A percentile compares a stretch with the other conserved stretches of the same genome.
These are phyloP conservation scores for Pardosa pseudoannulata DNA, from an alignment of 2,888 invertebrate genomes.

Conservation along the genomic window DNA sequence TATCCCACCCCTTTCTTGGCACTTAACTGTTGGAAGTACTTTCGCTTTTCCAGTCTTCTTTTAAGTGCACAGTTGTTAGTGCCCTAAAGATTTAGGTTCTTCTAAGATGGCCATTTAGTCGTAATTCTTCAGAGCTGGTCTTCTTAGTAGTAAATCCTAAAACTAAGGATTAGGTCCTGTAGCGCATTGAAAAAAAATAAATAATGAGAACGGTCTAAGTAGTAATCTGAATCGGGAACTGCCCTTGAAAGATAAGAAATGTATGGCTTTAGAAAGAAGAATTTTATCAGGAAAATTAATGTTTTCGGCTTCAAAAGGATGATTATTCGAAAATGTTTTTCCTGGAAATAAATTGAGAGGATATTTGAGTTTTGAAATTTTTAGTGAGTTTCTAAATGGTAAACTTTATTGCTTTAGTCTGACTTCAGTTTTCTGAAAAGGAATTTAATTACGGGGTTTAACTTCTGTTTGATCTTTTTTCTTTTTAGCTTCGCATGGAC, in stretches of 20 bases:
- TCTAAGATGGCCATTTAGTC: slow-evolving; percentile 58
- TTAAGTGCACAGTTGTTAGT: slow-evolving; percentile 62
- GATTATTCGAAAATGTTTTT: slow-evolving; percentile 14
- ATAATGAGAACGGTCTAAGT: slow-evolving; percentile 24
- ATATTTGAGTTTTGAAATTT: background rate
- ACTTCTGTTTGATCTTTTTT: no score
- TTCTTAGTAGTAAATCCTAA: slow-evolving; percentile 37
- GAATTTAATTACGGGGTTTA: no score
- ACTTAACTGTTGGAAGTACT: slow-evolving; percentile 47
- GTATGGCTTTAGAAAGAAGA: slow-evolving; percentile 12
- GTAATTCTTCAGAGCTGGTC: slow-evolving; percentile 48
- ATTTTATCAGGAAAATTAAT: slow-evolving; percentile 24
- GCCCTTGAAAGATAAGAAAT: slow-evolving; percentile 34
- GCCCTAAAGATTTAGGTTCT: slow-evolving; percentile 52
- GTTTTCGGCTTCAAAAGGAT: background rate
- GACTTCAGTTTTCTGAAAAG: no score
- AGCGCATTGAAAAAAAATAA: slow-evolving; percentile 33
- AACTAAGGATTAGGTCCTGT: slow-evolving; percentile 41
- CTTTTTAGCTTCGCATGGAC: no score
- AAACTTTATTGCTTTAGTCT: no score
- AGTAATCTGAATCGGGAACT: slow-evolving; percentile 48
- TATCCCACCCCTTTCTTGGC: background rate
- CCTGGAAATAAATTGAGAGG: background rate
- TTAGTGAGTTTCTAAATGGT: no score
- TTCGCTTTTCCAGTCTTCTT: slow-evolving; percentile 24